phyloP scores from a whole-genome alignment of 2,888 invertebrate species.

The Furcula furcula region DNA sequence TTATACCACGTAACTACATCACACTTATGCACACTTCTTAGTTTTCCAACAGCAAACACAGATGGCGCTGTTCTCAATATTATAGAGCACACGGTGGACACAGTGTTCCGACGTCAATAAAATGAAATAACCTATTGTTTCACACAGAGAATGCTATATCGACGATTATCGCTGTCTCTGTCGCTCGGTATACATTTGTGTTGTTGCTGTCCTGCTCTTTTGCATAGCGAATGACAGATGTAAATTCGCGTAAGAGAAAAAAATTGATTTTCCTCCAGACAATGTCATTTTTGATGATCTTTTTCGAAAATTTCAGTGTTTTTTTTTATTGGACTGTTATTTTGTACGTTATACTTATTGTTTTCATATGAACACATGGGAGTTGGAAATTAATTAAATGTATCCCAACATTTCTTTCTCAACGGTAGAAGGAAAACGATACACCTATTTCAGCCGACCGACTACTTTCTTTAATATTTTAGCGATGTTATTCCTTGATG shows the following conservation, averaged over 20 bases:
- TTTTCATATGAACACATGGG: background rate
- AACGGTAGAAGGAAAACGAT: slow-evolving; percentile 35
- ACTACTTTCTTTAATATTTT: slow-evolving; percentile 58
- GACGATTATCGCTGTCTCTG: slow-evolving; percentile 30
- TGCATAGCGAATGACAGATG: slow-evolving; percentile 37
- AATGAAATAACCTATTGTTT: slow-evolving; percentile 31
- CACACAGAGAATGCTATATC: slow-evolving; percentile 40
- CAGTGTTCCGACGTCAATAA: slow-evolving; percentile 25
- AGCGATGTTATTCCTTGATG: slow-evolving; percentile 52
- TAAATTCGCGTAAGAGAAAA: slow-evolving; percentile 30
- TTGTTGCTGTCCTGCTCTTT: slow-evolving; percentile 19
- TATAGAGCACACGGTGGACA: slow-evolving; percentile 22
- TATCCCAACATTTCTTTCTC: slow-evolving; percentile 27
- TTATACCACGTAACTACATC: slow-evolving; percentile 17
- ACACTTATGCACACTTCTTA: slow-evolving; percentile 21
- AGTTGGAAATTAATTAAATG: slow-evolving; percentile 34
- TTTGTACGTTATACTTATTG: background rate
- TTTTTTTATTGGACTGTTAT: slow-evolving; percentile 1
- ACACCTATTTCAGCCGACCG: slow-evolving; percentile 54
- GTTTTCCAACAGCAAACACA: slow-evolving; percentile 41
- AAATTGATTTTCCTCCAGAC: slow-evolving; percentile 28
- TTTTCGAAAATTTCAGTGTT: slow-evolving; percentile 7
- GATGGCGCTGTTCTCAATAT: slow-evolving; percentile 33
- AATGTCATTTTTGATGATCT: slow-evolving; percentile 17
- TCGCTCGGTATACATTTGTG: slow-evolving; percentile 23